Conservation (phyloP, 2,113 vertebrate genomes). For the Mesitornis unicolor region DNA sequence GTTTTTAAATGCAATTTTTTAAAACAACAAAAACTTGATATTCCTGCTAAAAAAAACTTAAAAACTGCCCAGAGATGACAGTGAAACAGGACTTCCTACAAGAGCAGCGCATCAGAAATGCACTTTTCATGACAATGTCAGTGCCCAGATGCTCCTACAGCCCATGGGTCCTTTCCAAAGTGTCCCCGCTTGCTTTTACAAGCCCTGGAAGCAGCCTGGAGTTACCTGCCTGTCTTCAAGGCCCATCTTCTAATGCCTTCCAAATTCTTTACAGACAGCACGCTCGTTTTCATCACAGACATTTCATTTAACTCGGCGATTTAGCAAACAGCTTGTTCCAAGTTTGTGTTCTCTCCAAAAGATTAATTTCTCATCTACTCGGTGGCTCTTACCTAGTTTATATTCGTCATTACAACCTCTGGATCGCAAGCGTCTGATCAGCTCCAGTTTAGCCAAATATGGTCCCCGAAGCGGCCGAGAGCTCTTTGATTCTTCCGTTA, state of each 20-base stretch:
- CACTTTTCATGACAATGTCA: not conserved
- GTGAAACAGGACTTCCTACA: fast-evolving
- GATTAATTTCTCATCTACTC: not conserved
- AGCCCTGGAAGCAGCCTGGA: not conserved
- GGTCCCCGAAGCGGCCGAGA: slow-evolving; percentile 87
- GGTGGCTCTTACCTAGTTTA: slow-evolving; percentile 80
- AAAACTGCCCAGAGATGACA: not conserved
- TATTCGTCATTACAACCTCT: slow-evolving; percentile 83
- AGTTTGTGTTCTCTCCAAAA: not conserved
- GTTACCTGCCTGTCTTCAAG: not conserved
- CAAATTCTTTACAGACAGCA: not conserved
- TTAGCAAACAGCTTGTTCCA: not conserved
- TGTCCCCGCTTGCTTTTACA: not conserved
- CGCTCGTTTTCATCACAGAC: fast-evolving
- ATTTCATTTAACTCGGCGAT: not conserved
- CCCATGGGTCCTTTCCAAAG: not conserved
- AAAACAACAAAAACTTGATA: not conserved
- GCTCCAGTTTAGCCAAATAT: slow-evolving; percentile 87
- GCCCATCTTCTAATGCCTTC: not conserved
- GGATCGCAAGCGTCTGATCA: slow-evolving; percentile 84
- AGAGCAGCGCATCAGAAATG: not conserved
- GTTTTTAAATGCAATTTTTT: not conserved
- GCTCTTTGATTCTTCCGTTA: slow-evolving; percentile 83
- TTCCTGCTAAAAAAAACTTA: not conserved
- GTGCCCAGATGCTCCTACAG: not conserved